Conservation (phyloP, 2,888 invertebrate species). For the Muschampia plurimacula region DNA sequence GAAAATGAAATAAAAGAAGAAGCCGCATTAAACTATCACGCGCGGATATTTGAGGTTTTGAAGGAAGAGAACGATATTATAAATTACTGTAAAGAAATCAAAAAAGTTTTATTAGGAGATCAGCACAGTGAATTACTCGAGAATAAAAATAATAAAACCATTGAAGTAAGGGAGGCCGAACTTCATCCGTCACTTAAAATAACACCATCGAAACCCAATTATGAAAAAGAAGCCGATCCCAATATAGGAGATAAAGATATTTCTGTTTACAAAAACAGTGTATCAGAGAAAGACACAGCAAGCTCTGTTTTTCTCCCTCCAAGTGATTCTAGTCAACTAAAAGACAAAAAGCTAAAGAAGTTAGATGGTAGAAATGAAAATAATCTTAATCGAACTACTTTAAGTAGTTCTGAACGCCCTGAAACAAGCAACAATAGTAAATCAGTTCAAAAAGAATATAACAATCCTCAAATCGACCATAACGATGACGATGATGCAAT, state of each 20-base stretch:
- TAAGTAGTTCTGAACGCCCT: not conserved
- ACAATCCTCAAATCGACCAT: slow-evolving; percentile 13
- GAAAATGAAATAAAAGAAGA: slow-evolving; percentile 45
- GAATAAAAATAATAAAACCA: not conserved
- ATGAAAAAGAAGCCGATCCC: not conserved
- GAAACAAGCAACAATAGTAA: not conserved
- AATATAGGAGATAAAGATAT: not conserved
- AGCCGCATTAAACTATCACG: slow-evolving; percentile 47
- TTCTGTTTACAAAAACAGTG: not conserved
- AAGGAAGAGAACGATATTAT: slow-evolving; percentile 57
- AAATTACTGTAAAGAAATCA: slow-evolving; percentile 52
- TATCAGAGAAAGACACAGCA: not conserved
- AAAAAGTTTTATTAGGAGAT: slow-evolving; percentile 35
- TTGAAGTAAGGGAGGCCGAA: not conserved
- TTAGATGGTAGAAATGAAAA: not conserved
- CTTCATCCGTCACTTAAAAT: not conserved
- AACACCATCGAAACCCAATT: not conserved
- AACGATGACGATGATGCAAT: slow-evolving; percentile 71
- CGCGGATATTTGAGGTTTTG: slow-evolving; percentile 53
- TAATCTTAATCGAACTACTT: not conserved
- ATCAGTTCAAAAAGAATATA: not conserved
- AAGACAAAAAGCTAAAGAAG: not conserved
- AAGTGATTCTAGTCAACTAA: not conserved
- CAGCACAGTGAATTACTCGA: not conserved
- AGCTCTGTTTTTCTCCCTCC: not conserved